Percentiles rank a stretch among this genome's conserved stretches.
phyloP scores from a whole-genome alignment of 1,140 invertebrate genomes.

The Epicauta chinensis region DNA sequence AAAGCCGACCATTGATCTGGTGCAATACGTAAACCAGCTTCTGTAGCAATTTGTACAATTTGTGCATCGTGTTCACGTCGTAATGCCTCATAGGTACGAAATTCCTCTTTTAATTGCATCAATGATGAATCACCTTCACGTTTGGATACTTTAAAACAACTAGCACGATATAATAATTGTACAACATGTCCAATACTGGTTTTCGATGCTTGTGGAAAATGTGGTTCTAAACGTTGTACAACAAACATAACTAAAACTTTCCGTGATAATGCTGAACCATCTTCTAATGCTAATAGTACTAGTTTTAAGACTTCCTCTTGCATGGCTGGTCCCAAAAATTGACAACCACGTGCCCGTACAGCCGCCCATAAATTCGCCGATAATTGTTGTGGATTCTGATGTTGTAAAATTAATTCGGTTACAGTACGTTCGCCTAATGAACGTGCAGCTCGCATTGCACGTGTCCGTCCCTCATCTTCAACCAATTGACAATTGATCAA shows the following conservation, averaged over 20 bases:
- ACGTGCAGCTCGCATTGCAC: constrained; percentile 77
- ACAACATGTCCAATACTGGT: constrained; percentile 99
- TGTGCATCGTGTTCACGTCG: constrained; percentile 97
- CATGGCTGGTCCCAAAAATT: constrained; percentile 99
- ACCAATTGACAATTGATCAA: constrained; percentile 88
- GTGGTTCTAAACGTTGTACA: constrained; percentile 88
- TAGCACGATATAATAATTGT: constrained; percentile 93
- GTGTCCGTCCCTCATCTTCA: constrained; percentile 76
- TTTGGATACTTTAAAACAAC: constrained; percentile 98
- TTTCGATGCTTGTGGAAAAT: constrained; percentile 97
- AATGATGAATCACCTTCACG: constrained; percentile 94
- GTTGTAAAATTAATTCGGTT: constrained; percentile 90
- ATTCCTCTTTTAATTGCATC: constrained; percentile 98
- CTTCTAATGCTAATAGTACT: constrained; percentile 88
- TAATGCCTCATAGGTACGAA: constrained; percentile 88
- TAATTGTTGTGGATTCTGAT: constrained; percentile 88
- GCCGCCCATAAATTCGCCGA: constrained; percentile 96
- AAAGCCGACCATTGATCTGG: constrained; percentile 98
- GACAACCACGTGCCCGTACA: constrained; percentile 91
- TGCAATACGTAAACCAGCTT: constrained; percentile 92
- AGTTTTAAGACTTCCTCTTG: constrained; percentile 96
- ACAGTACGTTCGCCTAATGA: constrained; percentile 92
- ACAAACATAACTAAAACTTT: constrained; percentile 99
- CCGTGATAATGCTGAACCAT: constrained; percentile 92
- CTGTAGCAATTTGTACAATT: constrained; percentile 95